These are phyloP conservation scores for Seira musarum DNA, from an alignment of 2,888 invertebrate species.

Conservation along the genomic window DNA sequence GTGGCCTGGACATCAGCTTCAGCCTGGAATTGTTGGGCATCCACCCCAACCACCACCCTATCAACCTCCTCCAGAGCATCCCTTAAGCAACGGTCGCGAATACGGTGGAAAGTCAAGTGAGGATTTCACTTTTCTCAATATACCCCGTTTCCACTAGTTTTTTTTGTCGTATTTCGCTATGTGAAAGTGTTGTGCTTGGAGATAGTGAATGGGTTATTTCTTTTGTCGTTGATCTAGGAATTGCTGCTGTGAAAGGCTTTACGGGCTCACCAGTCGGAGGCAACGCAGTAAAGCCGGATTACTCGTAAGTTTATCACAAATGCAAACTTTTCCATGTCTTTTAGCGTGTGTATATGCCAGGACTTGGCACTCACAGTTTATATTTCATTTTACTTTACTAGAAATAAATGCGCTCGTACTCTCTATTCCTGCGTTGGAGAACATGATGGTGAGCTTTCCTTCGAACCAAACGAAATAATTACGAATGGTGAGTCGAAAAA, in stretches of 20 bases:
- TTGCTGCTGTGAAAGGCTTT: conserved; percentile 54
- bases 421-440: conserved; percentile 97
- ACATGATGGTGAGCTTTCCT: conserved; percentile 96
- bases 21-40: conserved; percentile 46
- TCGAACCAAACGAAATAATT: conserved; percentile 98
- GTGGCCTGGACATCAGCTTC: conserved; percentile 67
- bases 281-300: conserved; percentile 38
- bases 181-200: not conserved
- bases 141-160: not conserved
- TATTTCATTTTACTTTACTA: conserved; percentile 50
- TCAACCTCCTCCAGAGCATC: conserved; percentile 69
- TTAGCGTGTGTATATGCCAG: no score
- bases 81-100: conserved; percentile 66
- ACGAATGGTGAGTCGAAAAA: conserved; percentile 85
- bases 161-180: not conserved
- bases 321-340: not conserved
- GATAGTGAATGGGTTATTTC: no score
- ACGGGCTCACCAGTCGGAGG: conserved; percentile 46
- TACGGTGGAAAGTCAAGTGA: conserved; percentile 58
- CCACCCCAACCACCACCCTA: conserved; percentile 69
- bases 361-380: no score
- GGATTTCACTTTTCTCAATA: not conserved
- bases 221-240: conserved; percentile 25
- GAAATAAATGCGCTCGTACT: conserved; percentile 87
- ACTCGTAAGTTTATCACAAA: conserved; percentile 18